These are phyloP conservation scores for Pantherophis alleghaniensis DNA, from an alignment of 2,797 vertebrate genomes.

Conservation along the genomic window DNA sequence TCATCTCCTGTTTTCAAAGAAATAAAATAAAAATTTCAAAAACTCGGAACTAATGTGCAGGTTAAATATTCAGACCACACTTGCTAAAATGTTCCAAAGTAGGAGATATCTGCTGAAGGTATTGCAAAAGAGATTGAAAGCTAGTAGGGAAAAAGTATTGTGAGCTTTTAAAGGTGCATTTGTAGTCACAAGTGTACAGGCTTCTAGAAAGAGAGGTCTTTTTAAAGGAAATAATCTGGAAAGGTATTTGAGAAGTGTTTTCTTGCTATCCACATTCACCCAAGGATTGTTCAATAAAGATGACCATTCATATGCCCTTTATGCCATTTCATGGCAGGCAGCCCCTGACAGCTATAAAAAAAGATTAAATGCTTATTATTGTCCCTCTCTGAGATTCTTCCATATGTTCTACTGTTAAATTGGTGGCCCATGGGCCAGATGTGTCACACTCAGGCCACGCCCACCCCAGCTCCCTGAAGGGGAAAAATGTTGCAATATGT, in stretches of 20 bases:
- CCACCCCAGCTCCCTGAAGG: too few relatives aligned
- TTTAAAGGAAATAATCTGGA: neutral
- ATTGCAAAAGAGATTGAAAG: neutral
- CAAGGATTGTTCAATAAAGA: neutral
- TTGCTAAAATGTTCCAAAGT: neutral
- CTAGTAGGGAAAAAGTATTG: too few relatives aligned
- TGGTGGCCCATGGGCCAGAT: too few relatives aligned
- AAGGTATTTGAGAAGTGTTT: neutral
- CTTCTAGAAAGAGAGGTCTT: neutral
- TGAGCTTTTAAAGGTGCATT: neutral
- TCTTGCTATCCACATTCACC: too few relatives aligned
- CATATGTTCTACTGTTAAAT: too few relatives aligned
- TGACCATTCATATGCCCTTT: neutral
- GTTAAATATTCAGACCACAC: neutral
- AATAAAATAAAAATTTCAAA: neutral
- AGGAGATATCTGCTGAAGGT: neutral
- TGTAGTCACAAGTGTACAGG: neutral
- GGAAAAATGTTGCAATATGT: too few relatives aligned
- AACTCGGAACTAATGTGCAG: neutral
- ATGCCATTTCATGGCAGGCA: too few relatives aligned
- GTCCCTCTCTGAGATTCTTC: neutral
- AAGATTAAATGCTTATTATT: neutral
- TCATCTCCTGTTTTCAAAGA: neutral
- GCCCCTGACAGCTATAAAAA: neutral
- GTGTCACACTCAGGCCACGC: too few relatives aligned